Evolutionary conservation across 2,113 vertebrate species (phyloP).

Genomic region (Coptodon bakossiorum): DNA sequence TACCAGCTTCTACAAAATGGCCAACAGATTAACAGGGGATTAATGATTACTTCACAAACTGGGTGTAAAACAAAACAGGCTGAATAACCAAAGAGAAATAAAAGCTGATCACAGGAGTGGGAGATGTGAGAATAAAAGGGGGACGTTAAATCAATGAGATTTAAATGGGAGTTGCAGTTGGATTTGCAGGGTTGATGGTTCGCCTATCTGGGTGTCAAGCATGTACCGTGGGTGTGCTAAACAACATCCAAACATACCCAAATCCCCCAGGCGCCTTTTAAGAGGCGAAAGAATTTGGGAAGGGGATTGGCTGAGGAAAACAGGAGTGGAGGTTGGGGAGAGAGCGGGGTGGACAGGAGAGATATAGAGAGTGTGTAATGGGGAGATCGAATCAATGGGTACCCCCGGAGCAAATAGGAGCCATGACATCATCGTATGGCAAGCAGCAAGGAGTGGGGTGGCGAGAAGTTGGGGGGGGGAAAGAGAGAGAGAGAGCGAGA

Average conservation of each 20-base stretch:
- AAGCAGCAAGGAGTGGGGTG: slow-evolving; percentile 37
- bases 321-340: slow-evolving; percentile 18
- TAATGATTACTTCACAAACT: slow-evolving; percentile 52
- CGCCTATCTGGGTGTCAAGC: slow-evolving; percentile 53
- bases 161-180: slow-evolving; percentile 40
- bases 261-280: slow-evolving; percentile 57
- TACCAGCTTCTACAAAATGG: slow-evolving; percentile 20
- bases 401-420: slow-evolving; percentile 53
- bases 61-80: slow-evolving; percentile 18
- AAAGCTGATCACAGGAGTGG: slow-evolving; percentile 46
- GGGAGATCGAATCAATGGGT: slow-evolving; percentile 62
- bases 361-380: slow-evolving; percentile 54
- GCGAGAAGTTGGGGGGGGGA: neutral
- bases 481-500: neutral
- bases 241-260: slow-evolving; percentile 64
- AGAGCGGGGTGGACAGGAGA: slow-evolving; percentile 12
- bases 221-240: slow-evolving; percentile 54
- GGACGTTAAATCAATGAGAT: slow-evolving; percentile 51
- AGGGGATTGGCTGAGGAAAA: slow-evolving; percentile 37
- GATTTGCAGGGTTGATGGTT: slow-evolving; percentile 35
- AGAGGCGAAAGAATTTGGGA: slow-evolving; percentile 57
- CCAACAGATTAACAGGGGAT: slow-evolving; percentile 38
- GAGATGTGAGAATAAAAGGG: slow-evolving; percentile 35
- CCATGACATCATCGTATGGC: slow-evolving; percentile 71
- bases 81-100: slow-evolving; percentile 29